Evolutionary conservation across 2,113 vertebrate species (phyloP).

Genomic region (Cynocephalus volans): DNA sequence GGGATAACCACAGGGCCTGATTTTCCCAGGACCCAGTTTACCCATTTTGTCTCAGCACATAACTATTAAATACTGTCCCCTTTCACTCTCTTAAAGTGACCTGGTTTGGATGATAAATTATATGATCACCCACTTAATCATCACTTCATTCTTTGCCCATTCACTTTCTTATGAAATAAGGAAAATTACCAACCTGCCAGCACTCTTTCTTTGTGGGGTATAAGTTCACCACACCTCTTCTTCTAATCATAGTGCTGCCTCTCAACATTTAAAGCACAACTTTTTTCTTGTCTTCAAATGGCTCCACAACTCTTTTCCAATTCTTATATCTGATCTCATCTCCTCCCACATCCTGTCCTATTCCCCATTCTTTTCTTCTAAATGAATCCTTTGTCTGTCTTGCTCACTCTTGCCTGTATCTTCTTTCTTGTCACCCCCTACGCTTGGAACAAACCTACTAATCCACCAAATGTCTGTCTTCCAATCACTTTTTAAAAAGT

Average conservation of each 20-base stretch:
- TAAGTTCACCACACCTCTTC: neutral
- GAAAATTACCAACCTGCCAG: neutral
- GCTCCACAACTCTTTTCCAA: neutral
- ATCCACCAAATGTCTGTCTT: slow-evolving; percentile 59
- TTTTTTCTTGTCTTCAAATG: slow-evolving; percentile 63
- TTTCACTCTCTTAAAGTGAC: slow-evolving; percentile 8
- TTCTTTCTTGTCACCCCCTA: slow-evolving; percentile 69
- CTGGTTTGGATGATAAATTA: neutral
- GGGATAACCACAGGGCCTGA: neutral
- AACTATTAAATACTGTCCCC: neutral
- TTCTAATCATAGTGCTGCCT: neutral
- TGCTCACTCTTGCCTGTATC: slow-evolving; percentile 45
- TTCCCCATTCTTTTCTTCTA: slow-evolving; percentile 66
- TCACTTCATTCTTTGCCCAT: neutral
- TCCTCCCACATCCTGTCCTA: slow-evolving; percentile 67
- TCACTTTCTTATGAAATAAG: neutral
- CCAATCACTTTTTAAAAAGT: slow-evolving; percentile 64
- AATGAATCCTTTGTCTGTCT: slow-evolving; percentile 74
- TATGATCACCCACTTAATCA: neutral
- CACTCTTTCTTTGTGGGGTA: neutral
- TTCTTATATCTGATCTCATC: slow-evolving; percentile 51
- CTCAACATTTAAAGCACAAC: neutral
- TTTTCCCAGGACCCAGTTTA: neutral
- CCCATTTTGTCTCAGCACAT: neutral
- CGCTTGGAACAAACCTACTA: slow-evolving; percentile 43